These are phyloP conservation scores for Antitype chi DNA, from an alignment of 2,888 invertebrate species.

Conservation along the genomic window DNA sequence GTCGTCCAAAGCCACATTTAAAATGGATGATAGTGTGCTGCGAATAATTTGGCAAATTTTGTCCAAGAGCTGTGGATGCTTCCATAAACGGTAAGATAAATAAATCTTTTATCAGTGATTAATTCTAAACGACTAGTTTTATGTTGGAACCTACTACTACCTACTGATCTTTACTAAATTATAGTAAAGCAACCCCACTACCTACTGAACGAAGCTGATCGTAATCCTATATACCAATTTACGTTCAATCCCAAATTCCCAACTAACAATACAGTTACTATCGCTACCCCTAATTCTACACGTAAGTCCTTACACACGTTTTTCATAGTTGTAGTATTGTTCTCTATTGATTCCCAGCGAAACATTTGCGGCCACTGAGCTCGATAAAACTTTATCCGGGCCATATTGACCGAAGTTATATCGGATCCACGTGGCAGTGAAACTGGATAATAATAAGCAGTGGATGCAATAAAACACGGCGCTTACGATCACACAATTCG, in stretches of 20 bases:
- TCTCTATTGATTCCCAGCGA: constrained; percentile 51
- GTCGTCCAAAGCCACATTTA: too few species aligned
- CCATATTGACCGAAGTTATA: constrained; percentile 47
- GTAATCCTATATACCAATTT: constrained; percentile 5
- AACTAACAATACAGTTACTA: constrained; percentile 11
- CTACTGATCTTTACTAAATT: not conserved
- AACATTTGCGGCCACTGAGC: constrained; percentile 38
- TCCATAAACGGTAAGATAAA: too few species aligned
- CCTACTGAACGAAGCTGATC: constrained; percentile 5
- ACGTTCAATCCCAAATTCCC: constrained; percentile 6
- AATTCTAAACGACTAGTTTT: not conserved
- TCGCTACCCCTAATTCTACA: constrained; percentile 23
- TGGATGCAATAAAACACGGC: constrained; percentile 78
- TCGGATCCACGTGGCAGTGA: constrained; percentile 68
- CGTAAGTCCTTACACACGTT: constrained; percentile 19
- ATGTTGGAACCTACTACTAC: not conserved
- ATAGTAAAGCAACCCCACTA: not conserved
- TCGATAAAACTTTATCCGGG: constrained; percentile 55
- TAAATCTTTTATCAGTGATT: not conserved
- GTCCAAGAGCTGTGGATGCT: too few species aligned
- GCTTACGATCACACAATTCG: constrained; percentile 80
- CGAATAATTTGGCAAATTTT: too few species aligned
- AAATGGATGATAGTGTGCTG: too few species aligned
- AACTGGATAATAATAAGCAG: constrained; percentile 80
- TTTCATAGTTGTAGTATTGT: constrained; percentile 38